Evolutionary conservation across 2,113 vertebrate species (phyloP).

Genomic region (Centropus bengalensis): DNA sequence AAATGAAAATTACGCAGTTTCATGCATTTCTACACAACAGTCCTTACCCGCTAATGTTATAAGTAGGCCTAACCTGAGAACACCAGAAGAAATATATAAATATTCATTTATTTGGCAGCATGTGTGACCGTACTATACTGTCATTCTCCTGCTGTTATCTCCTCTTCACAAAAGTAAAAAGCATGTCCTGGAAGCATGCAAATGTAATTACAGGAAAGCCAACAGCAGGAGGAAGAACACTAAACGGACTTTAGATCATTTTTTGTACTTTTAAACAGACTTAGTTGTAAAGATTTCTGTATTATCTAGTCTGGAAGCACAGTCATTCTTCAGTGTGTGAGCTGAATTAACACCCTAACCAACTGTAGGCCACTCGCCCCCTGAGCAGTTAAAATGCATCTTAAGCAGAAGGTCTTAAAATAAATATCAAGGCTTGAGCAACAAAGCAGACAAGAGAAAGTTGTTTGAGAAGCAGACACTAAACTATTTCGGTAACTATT

Average conservation of each 20-base stretch:
- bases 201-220: neutral
- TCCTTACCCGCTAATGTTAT: too few relatives aligned
- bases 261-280: neutral
- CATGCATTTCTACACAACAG: accelerated
- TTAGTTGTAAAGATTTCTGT: neutral
- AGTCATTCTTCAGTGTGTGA: accelerated
- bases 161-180: neutral
- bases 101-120: neutral
- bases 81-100: neutral
- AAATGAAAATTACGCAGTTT: neutral
- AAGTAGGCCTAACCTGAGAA: neutral
- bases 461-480: neutral
- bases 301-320: neutral
- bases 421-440: neutral
- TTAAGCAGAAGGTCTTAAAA: neutral
- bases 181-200: neutral
- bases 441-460: neutral
- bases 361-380: neutral
- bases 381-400: accelerated
- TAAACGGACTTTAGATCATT: neutral
- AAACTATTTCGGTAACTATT: neutral
- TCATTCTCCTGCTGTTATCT: neutral
- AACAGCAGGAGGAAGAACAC: neutral
- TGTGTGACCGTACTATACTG: accelerated
- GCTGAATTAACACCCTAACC: accelerated